Base-by-base conservation (phyloP, 2,888 invertebrate species). In the Oxytorus armatus region DNA sequence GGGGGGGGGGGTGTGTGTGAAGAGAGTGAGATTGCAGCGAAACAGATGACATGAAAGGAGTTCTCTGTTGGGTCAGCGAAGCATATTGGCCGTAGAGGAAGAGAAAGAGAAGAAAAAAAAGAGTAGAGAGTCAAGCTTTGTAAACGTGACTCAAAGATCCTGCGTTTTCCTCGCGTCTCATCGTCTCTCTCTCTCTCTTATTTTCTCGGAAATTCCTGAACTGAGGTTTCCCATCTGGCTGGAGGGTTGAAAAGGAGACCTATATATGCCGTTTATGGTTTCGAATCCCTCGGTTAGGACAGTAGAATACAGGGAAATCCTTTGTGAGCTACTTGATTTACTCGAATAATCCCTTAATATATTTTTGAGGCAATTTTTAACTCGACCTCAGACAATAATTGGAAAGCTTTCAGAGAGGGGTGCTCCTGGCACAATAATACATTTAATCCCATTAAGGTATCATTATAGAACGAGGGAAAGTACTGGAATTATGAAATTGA, bases 21-120 rank as follows among this genome's bases (percentile, higher is more conserved):
- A 29, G 51, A 59, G 53, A 16, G 53, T 21, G 61, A 23, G 59
- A 55, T 68, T 21, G 59, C 70, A 69, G 69, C 61, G 18, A 66
- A 78, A 36, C 57, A 66, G 76, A 79, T 49, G 82, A 80, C 83
- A 85, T 86, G 85, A 86, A 86, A 85, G 86, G 81, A 82, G 73
- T 70, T 81, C 83, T 78, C 85, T 86, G 86, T 85, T 85, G 68
- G 44, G 55, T 59, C 70, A 51, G 49, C 57, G 70, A 44, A 49
- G 79, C 75, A 75, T n/a, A n/a, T 70, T 51, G 47, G 29, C 18
- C 42, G 1, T 14, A 21, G 18, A 11, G 14, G 39, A 3, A n/a
- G 16, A 55, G 47, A 68, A 68, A 21, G 18, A 11, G 14, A 49
- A 3, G 16, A 23, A 55, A 53, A 68, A 68, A 55, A 51, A 36